A percentile compares a stretch with the other conserved stretches of the same genome.
These are phyloP conservation scores for Steinernema scapterisci DNA, from an alignment of 2,888 invertebrate species.

Conservation along the genomic window DNA sequence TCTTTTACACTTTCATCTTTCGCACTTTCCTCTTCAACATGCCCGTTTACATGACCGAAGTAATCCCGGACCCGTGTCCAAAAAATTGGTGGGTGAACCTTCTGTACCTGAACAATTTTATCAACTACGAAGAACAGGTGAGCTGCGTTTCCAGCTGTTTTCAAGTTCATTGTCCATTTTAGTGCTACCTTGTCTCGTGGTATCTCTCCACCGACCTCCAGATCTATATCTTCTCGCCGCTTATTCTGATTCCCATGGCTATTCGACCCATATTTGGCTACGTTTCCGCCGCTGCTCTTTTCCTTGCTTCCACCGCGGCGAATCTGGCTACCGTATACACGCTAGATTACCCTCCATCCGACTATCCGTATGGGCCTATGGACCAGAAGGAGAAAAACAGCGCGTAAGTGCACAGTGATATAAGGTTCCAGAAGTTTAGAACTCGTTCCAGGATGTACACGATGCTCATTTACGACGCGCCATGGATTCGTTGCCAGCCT, in stretches of 20 bases:
- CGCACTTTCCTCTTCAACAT: constrained; percentile 24
- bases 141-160: neutral
- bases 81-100: constrained; percentile 35
- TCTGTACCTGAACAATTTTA: constrained; percentile 33
- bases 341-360: neutral
- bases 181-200: constrained; percentile 34
- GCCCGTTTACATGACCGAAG: constrained; percentile 28
- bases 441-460: constrained; percentile 32
- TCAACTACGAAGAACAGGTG: constrained; percentile 27
- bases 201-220: constrained; percentile 38
- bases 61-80: constrained; percentile 8
- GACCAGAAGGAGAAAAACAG: neutral
- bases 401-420: neutral
- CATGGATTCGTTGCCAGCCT: constrained; percentile 36
- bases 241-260: constrained; percentile 35
- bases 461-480: constrained; percentile 35
- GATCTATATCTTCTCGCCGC: constrained; percentile 38
- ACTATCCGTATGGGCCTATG: neutral
- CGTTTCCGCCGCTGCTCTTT: constrained; percentile 14
- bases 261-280: constrained; percentile 33
- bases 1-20: constrained; percentile 33
- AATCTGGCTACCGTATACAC: constrained; percentile 34
- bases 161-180: neutral
- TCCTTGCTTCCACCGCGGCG: constrained; percentile 27
- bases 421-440: neutral